Conservation (phyloP, 2,797 vertebrate genomes). For the Heterohyrax brucei region DNA sequence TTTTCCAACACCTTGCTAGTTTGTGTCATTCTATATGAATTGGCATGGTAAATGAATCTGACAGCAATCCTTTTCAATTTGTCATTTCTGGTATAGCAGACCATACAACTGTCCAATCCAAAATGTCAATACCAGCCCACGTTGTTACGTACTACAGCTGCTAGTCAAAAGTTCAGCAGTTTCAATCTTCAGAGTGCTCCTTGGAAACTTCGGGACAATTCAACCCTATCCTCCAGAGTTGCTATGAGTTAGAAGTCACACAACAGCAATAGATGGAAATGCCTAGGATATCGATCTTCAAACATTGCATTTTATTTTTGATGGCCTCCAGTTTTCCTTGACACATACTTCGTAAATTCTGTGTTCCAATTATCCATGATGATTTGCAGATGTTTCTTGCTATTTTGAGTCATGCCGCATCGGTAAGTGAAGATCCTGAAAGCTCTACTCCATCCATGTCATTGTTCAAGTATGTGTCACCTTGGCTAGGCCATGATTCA, state of each 20-base stretch:
- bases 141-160: too few relatives aligned
- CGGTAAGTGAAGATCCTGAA: neutral
- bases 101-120: too few relatives aligned
- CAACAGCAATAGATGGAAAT: too few relatives aligned
- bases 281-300: neutral
- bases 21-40: neutral
- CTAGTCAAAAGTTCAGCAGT: too few relatives aligned
- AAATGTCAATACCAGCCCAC: too few relatives aligned
- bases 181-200: too few relatives aligned
- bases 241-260: too few relatives aligned
- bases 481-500: too few relatives aligned
- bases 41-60: neutral
- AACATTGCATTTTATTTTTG: neutral
- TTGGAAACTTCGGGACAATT: too few relatives aligned
- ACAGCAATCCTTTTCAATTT: too few relatives aligned
- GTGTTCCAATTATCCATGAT: neutral
- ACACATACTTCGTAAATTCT: neutral
- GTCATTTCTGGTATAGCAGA: too few relatives aligned
- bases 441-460: neutral
- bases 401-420: neutral
- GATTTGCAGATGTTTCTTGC: neutral
- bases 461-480: neutral
- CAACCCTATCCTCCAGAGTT: too few relatives aligned
- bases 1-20: neutral
- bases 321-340: neutral